These are phyloP conservation scores for Drosophila lowei DNA, from an alignment of 1,140 invertebrate species.

Conservation along the genomic window DNA sequence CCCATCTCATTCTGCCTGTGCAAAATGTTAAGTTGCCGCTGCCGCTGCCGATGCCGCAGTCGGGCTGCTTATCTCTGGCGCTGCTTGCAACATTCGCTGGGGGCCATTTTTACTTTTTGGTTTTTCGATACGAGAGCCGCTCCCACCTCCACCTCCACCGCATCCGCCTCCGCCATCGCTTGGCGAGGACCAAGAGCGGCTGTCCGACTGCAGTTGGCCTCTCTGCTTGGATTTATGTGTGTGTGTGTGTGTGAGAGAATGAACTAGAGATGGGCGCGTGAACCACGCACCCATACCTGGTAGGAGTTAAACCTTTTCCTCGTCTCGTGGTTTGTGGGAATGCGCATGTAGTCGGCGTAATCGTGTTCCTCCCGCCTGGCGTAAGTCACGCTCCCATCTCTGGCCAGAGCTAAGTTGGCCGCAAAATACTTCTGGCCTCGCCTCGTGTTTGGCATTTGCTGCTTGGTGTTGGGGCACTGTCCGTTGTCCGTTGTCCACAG, in stretches of 20 bases:
- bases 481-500: conserved; percentile 24
- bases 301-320: neutral
- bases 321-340: conserved; percentile 13
- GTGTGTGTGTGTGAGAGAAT: conserved; percentile 6
- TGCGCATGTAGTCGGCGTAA: no score
- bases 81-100: conserved; percentile 77
- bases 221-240: conserved; percentile 12
- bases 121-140: conserved; percentile 75
- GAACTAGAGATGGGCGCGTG: conserved; percentile 14
- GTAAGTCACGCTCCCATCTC: conserved; percentile 9
- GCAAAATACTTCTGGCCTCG: conserved; percentile 76
- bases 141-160: neutral
- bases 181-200: conserved; percentile 38
- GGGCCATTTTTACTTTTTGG: conserved; percentile 76
- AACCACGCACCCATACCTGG: neutral
- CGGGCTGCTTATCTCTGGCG: conserved; percentile 60
- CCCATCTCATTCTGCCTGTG: conserved; percentile 4
- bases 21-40: conserved; percentile 75
- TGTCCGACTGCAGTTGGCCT: conserved; percentile 60
- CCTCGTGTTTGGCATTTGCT: conserved; percentile 66
- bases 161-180: neutral
- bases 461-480: conserved; percentile 43
- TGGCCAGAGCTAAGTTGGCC: conserved; percentile 71
- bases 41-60: conserved; percentile 53
- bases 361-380: no score